Evolutionary conservation across 2,113 vertebrate species (phyloP).

Genomic region (Pristiophorus japonicus): DNA sequence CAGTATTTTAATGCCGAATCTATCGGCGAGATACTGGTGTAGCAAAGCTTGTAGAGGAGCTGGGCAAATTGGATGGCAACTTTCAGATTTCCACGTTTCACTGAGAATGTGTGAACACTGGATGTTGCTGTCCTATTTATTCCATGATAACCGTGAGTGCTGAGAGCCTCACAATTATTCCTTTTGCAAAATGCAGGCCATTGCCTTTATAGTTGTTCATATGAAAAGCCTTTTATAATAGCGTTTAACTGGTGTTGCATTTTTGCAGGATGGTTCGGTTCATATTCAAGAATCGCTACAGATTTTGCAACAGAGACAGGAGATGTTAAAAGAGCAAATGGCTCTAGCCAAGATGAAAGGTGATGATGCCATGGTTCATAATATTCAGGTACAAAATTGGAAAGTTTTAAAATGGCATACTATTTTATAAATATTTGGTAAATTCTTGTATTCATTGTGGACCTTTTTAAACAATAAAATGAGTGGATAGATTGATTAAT

Average conservation of each 20-base stretch:
- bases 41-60: not conserved
- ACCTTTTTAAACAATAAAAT: not conserved
- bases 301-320: slow-evolving; percentile 76
- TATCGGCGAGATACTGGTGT: not conserved
- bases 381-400: slow-evolving; percentile 68
- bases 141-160: not conserved
- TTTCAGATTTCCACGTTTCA: not conserved
- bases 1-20: not conserved
- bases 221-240: not conserved
- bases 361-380: slow-evolving; percentile 74
- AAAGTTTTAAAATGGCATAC: not conserved
- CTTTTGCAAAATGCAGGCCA: not conserved
- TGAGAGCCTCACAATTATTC: not conserved
- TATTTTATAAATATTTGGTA: not conserved
- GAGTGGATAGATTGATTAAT: not conserved
- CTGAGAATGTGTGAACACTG: not conserved
- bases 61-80: not conserved
- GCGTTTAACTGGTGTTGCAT: not conserved
- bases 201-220: not conserved
- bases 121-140: not conserved
- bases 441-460: not conserved
- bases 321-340: slow-evolving; percentile 71
- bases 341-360: slow-evolving; percentile 78
- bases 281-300: slow-evolving; percentile 85
- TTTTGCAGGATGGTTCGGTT: slow-evolving; percentile 76